phyloP scores from a whole-genome alignment of 2,113 vertebrate species.

The Aix galericulata region DNA sequence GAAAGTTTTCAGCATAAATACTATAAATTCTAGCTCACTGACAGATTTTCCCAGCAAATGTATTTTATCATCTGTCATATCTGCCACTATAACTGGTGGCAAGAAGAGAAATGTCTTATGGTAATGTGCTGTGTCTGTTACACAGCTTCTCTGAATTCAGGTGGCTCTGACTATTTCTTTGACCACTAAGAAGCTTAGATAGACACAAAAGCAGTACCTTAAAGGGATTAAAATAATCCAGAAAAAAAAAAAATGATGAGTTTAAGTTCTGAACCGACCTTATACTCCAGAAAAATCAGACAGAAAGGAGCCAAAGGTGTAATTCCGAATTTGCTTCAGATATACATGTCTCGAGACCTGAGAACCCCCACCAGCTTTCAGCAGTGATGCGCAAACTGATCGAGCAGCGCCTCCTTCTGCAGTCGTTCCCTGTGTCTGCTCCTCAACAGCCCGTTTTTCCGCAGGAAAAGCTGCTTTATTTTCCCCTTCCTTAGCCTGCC shows the following conservation, averaged over 20 bases:
- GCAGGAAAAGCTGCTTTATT: background rate
- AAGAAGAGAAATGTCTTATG: background rate
- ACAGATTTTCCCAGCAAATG: background rate
- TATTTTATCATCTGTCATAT: background rate
- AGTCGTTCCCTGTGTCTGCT: background rate
- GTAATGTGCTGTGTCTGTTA: background rate
- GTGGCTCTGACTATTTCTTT: background rate
- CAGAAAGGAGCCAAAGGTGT: accelerated
- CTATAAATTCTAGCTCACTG: background rate
- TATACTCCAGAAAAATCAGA: background rate
- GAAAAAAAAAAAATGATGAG: background rate
- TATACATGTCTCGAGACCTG: background rate
- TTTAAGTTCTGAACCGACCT: background rate
- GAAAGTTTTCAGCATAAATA: background rate
- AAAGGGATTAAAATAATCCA: background rate
- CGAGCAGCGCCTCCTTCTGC: conserved; percentile 63
- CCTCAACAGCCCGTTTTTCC: accelerated
- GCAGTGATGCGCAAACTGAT: background rate
- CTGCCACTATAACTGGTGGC: background rate
- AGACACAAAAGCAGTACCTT: background rate
- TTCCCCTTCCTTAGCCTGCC: background rate
- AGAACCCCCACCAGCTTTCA: accelerated
- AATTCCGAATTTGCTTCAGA: background rate
- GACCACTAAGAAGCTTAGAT: background rate
- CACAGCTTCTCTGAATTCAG: background rate